Evolutionary conservation across 2,113 vertebrate species (phyloP).

Genomic region (Trogon surrucura): DNA sequence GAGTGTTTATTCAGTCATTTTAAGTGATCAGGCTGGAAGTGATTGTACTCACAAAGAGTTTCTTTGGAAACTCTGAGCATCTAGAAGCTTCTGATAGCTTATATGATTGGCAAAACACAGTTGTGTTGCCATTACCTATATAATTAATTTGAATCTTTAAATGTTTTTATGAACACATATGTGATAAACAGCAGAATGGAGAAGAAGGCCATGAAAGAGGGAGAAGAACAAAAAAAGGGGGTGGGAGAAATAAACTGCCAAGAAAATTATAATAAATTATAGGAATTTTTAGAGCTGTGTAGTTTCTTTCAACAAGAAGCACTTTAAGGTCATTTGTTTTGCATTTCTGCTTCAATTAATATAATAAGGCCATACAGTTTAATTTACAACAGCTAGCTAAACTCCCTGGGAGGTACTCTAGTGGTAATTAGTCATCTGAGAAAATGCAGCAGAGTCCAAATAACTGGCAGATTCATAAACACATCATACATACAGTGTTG

Average conservation of each 20-base stretch:
- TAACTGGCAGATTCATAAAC: slow-evolving; percentile 43
- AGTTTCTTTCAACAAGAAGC: not conserved
- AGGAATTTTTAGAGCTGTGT: not conserved
- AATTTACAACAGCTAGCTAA: slow-evolving; percentile 57
- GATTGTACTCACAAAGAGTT: not conserved
- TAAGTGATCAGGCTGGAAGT: not conserved
- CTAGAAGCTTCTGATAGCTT: not conserved
- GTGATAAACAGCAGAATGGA: not conserved
- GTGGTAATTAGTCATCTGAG: slow-evolving; percentile 55
- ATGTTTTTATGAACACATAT: not conserved
- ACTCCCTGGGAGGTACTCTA: slow-evolving; percentile 49
- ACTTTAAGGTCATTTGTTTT: not conserved
- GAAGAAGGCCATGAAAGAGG: not conserved
- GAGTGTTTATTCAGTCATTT: not conserved
- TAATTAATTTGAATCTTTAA: not conserved
- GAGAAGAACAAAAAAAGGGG: rapidly evolving
- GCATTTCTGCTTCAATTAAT: slow-evolving; percentile 54
- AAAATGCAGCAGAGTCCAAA: slow-evolving; percentile 39
- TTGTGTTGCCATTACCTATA: not conserved
- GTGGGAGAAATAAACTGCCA: not conserved
- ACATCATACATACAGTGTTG: not conserved
- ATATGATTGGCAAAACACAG: not conserved
- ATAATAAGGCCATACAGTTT: slow-evolving; percentile 51
- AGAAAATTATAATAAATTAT: not conserved
- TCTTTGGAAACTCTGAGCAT: not conserved